These are phyloP conservation scores for Hylyphantes graminicola DNA, from an alignment of 1,140 invertebrate species.

Conservation along the genomic window DNA sequence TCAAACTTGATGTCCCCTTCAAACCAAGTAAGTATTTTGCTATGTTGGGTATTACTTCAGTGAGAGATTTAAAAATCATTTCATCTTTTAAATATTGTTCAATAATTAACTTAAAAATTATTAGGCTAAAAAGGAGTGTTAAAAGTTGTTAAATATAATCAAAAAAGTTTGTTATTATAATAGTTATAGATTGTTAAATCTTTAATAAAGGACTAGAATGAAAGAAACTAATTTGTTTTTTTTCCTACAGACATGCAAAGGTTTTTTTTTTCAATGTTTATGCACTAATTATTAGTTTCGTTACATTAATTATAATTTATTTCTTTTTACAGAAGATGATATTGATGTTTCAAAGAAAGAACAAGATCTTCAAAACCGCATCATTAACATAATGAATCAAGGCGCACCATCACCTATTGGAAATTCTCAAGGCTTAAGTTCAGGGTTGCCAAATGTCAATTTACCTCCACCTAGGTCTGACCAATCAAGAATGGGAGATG, in stretches of 20 bases:
- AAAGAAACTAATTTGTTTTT: neutral
- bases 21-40: slow-evolving; percentile 35
- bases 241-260: neutral
- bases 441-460: slow-evolving; percentile 53
- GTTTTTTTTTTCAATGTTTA: neutral
- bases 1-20: slow-evolving; percentile 27
- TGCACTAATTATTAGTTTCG: neutral
- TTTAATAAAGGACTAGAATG: too few species aligned
- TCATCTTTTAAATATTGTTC: too few species aligned
- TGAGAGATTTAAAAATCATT: neutral
- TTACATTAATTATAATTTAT: slow-evolving; percentile 1
- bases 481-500: neutral
- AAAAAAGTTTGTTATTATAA: too few species aligned
- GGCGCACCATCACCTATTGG: slow-evolving; percentile 29
- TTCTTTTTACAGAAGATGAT: slow-evolving; percentile 47
- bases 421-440: slow-evolving; percentile 58
- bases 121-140: too few species aligned
- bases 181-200: too few species aligned
- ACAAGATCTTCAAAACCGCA: slow-evolving; percentile 78
- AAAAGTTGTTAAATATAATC: too few species aligned
- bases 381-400: slow-evolving; percentile 82
- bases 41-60: neutral
- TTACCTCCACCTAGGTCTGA: slow-evolving; percentile 60
- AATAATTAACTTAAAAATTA: too few species aligned
- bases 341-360: slow-evolving; percentile 73